Evolutionary conservation across 2,888 invertebrate species (phyloP), one percentile per base, ranked within the genome.

Genomic region (Thalpophila matura): DNA sequence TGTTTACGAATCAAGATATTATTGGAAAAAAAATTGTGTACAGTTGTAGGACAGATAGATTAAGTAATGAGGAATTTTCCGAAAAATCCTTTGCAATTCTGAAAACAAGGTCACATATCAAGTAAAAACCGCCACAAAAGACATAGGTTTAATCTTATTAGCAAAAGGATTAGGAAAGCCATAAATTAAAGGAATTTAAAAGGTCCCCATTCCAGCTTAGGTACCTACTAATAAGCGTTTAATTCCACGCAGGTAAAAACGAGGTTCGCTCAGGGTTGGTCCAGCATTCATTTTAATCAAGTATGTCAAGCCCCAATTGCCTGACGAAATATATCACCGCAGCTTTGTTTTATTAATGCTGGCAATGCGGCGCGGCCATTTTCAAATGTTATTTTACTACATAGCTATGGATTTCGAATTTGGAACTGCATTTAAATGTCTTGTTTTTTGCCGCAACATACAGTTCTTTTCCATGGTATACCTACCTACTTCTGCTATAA

Each of bases 271-370:
- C 60, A 45, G 73, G 61, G 67, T 57, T 63, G 71, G 60, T 57
- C 49, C 69, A 76, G 85, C 84, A 86, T 89, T 86, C 85, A 84
- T 89, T 89, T 88, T 89, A 89, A 90, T 91, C 86, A 89, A 81
- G 72, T 79, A 73, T 86, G 87, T 86, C 89, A 83, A 80, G 79
- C 70, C 69, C 82, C 86, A 84, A 87, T 87, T 80, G 82, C 83
- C 83, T 86, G 87, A 86, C 89, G 86, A 86, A 87, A 86, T 70
- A 73, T 74, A 74, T 49, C 46, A 72, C 72, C 57, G 40, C 59
- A 61, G 75, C 68, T 83, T 76, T 79, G 74, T 77, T 77, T 77
- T 79, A 77, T 78, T 78, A 77, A 79, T 58, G 72, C 60, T 64
- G 49, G 63, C 68, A 61, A 56, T 56, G 62, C 65, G 55, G 50